Base-by-base conservation (phyloP, 2,888 invertebrate species). In the Chrysina gloriosa region DNA sequence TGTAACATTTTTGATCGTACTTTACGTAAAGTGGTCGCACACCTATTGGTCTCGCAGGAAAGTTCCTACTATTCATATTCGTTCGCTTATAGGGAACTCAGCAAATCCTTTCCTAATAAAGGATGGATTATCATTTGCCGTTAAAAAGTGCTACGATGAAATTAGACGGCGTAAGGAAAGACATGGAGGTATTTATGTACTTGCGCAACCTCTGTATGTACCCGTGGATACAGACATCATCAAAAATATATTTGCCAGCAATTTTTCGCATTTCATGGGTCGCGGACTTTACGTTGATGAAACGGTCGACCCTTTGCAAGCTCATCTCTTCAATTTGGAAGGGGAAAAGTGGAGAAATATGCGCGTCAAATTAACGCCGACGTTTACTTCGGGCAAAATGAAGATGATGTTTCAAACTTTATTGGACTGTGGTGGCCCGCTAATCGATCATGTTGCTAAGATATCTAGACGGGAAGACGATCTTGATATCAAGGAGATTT, bases 211-310 rank as follows among this genome's bases (percentile, higher is more conserved):
- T 1, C 9, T 48, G 11, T 64, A 47, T 25, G 3, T 64, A 0
- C 64, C 64, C 4, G 21, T 64, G 1, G 64, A 64, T 11, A 21
- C 16, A 11, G 64, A 64, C 27, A 16, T 64, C 9, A 50, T 64
- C 21, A 87, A 86, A 65, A 27, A 47, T 6, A 68, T 73, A 7
- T 21, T 74, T 21, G 39, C 58, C 1, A 71, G 65, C 23, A 71
- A 73, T 64, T 73, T 72, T 34, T 19, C 36, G 2, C 69, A 70
- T 31, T 74, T 71, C 34, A 65, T 67, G 36, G 83, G 83, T 63
- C 85, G 85, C 72, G 84, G 85, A 67, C 70, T 85, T 68, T 78
- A 73, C 64, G 78, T 81, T 73, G 85, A 84, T 76, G 84, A 85
- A 76, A 79, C 80, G 16, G 82, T 84, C 77, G 82, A 84, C 54